Conservation (phyloP, 2,888 invertebrate species). For the Arge pagana region DNA sequence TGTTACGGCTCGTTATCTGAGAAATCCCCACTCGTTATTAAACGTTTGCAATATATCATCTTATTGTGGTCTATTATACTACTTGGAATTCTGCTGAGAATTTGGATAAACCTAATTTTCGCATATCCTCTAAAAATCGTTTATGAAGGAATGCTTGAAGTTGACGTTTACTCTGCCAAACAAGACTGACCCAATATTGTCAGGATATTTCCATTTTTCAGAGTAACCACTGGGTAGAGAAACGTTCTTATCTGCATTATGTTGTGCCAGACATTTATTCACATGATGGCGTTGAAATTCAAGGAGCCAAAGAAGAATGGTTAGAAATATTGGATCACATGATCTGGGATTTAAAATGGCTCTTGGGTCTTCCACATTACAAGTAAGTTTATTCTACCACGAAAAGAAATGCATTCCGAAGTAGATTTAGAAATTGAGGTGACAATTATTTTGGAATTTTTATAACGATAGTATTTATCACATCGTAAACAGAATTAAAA, state of each 20-base stretch:
- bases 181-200: too few species aligned
- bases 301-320: conserved; percentile 71
- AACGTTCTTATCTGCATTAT: conserved; percentile 64
- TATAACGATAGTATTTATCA: not conserved
- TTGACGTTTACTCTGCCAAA: too few species aligned
- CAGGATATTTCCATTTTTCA: conserved; percentile 56
- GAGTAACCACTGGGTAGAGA: conserved; percentile 65
- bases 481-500: too few species aligned
- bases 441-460: not conserved
- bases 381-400: conserved; percentile 59
- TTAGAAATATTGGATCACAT: conserved; percentile 65
- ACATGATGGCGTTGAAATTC: conserved; percentile 59
- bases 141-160: too few species aligned
- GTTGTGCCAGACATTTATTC: conserved; percentile 60
- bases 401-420: too few species aligned
- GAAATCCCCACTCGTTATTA: too few species aligned
- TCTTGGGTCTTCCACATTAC: conserved; percentile 70
- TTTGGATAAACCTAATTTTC: not conserved
- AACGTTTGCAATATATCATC: too few species aligned
- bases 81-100: too few species aligned
- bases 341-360: conserved; percentile 70
- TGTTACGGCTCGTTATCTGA: too few species aligned
- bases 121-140: too few species aligned
- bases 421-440: too few species aligned
- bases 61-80: too few species aligned